Evolutionary conservation across 2,113 vertebrate genomes (phyloP).

Genomic region (Barnardius zonarius): DNA sequence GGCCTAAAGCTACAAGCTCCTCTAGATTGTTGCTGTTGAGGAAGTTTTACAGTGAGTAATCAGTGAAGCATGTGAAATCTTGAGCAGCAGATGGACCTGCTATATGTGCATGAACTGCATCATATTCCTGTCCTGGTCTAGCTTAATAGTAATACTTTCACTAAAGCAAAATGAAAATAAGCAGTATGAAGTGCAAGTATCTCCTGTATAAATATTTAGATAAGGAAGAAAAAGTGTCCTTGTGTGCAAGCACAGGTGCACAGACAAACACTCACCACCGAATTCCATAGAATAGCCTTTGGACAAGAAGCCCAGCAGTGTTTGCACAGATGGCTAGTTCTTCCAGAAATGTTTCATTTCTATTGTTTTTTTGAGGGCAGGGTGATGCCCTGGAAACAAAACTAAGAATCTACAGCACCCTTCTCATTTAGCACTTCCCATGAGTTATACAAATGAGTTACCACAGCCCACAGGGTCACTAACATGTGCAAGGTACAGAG

Average conservation of each 20-base stretch:
- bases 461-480: neutral
- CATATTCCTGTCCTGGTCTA: neutral
- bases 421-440: neutral
- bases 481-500: neutral
- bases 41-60: neutral
- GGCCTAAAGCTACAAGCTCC: neutral
- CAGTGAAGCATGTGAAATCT: neutral
- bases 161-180: neutral
- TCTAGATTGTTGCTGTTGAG: neutral
- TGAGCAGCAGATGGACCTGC: neutral
- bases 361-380: neutral
- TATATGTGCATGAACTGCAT: neutral
- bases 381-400: neutral
- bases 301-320: slow-evolving; percentile 22
- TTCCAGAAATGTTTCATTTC: neutral
- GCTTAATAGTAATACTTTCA: neutral
- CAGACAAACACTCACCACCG: neutral
- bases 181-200: neutral
- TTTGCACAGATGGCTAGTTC: slow-evolving; percentile 65
- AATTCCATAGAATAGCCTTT: slow-evolving; percentile 38
- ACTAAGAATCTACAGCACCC: neutral
- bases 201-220: slow-evolving; percentile 12
- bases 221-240: slow-evolving; percentile 23
- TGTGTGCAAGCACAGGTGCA: slow-evolving; percentile 30
- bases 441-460: neutral